phyloP scores from a whole-genome alignment of 2,888 invertebrate species.

The Pycnomerus fuliginosus region DNA sequence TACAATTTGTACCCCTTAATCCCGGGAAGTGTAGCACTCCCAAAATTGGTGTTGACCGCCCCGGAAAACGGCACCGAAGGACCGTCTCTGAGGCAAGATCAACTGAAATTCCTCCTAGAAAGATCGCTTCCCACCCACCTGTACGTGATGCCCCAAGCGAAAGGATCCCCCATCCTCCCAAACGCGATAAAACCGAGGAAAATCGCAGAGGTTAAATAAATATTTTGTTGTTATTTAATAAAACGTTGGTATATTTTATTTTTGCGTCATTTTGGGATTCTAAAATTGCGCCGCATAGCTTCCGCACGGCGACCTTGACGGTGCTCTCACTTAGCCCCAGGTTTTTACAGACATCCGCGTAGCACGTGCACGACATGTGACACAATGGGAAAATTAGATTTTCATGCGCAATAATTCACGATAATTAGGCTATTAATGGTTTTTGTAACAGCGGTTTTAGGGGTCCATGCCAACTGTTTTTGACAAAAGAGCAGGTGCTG shows the following conservation, averaged over 20 bases:
- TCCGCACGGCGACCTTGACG: neutral
- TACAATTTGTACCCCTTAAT: constrained; percentile 81
- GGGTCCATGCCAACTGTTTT: no score
- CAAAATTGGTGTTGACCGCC: constrained; percentile 59
- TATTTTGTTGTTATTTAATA: constrained; percentile 7
- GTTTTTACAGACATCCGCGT: neutral
- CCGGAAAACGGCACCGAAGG: constrained; percentile 50
- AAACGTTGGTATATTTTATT: constrained; percentile 5
- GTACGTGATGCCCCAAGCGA: constrained; percentile 60
- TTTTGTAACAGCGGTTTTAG: no score
- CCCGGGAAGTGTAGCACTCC: constrained; percentile 72
- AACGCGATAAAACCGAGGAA: constrained; percentile 19
- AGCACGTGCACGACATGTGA: no score
- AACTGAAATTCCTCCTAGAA: constrained; percentile 59
- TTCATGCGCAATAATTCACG: no score
- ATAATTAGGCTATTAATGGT: no score
- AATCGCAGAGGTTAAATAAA: constrained; percentile 17
- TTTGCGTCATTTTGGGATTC: neutral
- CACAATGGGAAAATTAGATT: no score
- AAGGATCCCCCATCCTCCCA: constrained; percentile 30
- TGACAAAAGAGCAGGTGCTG: no score
- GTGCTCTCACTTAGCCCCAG: neutral
- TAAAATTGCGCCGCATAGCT: neutral
- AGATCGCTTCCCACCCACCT: constrained; percentile 65
- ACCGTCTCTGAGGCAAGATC: constrained; percentile 52